Conservation (phyloP, 92 coral and sea anemone species). For the Metridium senile region DNA sequence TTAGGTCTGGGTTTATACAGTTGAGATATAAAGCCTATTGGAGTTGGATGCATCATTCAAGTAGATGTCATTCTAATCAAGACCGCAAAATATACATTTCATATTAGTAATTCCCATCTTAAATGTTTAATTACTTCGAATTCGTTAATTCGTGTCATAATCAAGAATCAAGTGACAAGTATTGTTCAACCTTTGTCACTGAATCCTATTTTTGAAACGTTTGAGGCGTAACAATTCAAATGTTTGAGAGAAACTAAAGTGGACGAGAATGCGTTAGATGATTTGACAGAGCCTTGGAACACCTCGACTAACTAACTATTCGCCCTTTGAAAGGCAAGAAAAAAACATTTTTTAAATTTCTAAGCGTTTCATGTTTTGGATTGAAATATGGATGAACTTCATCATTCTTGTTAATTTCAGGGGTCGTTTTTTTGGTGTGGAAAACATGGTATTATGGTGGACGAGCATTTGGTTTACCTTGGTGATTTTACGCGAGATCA, state of each 20-base stretch:
- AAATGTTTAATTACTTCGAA: conserved; percentile 26
- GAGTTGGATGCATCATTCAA: neutral
- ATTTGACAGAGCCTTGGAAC: neutral
- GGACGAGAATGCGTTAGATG: neutral
- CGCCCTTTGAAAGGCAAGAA: neutral
- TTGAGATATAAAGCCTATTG: neutral
- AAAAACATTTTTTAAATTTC: too few species aligned
- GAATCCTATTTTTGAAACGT: too few species aligned
- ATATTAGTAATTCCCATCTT: conserved; percentile 7
- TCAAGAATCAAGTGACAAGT: neutral
- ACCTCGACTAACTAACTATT: too few species aligned
- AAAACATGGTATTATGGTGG: neutral
- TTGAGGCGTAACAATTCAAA: too few species aligned
- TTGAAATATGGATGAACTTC: too few species aligned
- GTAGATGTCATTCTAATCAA: conserved; percentile 4
- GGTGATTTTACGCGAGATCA: neutral
- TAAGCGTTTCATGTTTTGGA: too few species aligned
- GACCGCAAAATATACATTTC: conserved; percentile 37
- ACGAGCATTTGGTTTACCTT: neutral
- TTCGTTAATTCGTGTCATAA: conserved; percentile 14
- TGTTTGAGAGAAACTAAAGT: neutral
- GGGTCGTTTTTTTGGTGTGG: neutral
- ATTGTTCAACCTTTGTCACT: neutral
- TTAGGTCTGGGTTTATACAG: neutral
- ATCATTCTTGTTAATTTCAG: conserved; percentile 11